Base-by-base conservation (phyloP, 2,113 vertebrate species). In the Urocolius indicus region DNA sequence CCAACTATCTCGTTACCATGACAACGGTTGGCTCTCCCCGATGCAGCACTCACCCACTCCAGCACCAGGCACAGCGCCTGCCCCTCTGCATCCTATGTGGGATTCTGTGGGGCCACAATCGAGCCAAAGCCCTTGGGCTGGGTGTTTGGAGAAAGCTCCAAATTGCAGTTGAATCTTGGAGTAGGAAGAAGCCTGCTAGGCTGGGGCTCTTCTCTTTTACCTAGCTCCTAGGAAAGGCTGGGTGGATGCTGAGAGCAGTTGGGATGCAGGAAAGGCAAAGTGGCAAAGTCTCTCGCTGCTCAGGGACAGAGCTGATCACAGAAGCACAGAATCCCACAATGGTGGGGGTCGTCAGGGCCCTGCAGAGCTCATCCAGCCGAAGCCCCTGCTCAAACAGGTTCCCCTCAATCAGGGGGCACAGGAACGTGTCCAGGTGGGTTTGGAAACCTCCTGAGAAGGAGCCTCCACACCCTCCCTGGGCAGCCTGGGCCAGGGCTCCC, bases 1-100 rank as follows among this genome's bases (percentile, higher is more conserved):
- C 36, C 71, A 23, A 69, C 80, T 84, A 87, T 80, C 69, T 8
- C 6, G 93, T 96, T 95, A 72, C 96, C 90, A 15, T 96, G 96
- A 87, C 95, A 95, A 96, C 90, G 16, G 74, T 16, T 24, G 90
- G 87, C 87, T 95, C 87, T 77, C 72, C 2, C 2, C 1, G 10
- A 17, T 3, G 78, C 93, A 38, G 93, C 32, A 0, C 80, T 80
- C 63, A 0, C 65, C 88, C 84, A 51, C 16, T 75, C 54, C 79
- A 12, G 81, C 6, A 2, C 77, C 62, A 11, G 32, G 22, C 59
- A 41, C 63, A 76, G 83, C 67, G 51, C 3, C 0, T 2, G 89
- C 32, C 45, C 7, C 1, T 16, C 3, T 1, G 21, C 83, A 69
- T 9, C 91, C n/a, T 15, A 9, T 10, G 0, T 0, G 84, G 43